phyloP scores from a whole-genome alignment of 1,140 invertebrate species.

The Penaeus japonicus region DNA sequence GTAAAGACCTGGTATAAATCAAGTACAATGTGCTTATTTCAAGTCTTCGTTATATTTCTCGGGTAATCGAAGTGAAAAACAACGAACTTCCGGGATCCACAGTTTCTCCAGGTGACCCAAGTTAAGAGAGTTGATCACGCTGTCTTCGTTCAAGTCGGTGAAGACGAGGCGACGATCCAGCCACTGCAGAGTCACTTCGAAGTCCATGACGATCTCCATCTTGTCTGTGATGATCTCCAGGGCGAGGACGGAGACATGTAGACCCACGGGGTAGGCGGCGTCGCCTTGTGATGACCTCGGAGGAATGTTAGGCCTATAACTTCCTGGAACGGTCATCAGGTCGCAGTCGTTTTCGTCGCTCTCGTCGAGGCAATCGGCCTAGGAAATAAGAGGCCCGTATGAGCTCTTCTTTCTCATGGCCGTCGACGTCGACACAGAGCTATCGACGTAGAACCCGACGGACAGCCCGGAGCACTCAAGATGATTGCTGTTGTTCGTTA shows the following conservation, averaged over 20 bases:
- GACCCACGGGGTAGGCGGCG: neutral
- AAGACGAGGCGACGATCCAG: slow-evolving; percentile 21
- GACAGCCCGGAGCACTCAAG: no score
- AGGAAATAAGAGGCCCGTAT: neutral
- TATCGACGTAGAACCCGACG: no score
- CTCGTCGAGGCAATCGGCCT: slow-evolving; percentile 27
- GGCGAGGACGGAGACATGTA: neutral
- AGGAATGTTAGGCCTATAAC: slow-evolving; percentile 11
- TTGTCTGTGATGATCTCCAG: slow-evolving; percentile 23
- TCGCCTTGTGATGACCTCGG: neutral
- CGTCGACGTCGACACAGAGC: no score
- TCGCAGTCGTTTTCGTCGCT: slow-evolving; percentile 14
- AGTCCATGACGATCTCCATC: slow-evolving; percentile 39
- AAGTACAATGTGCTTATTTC: no score
- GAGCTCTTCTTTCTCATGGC: no score
- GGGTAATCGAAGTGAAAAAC: no score
- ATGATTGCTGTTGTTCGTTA: no score
- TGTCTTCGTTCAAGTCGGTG: slow-evolving; percentile 7
- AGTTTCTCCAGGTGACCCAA: neutral
- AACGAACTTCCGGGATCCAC: slow-evolving; percentile 16
- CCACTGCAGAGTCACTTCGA: neutral
- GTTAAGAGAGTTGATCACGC: neutral
- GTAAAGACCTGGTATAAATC: no score
- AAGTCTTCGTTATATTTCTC: no score
- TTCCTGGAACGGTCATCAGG: neutral